Base-by-base conservation (phyloP, 2,113 vertebrate genomes). In the Mesitornis unicolor region DNA sequence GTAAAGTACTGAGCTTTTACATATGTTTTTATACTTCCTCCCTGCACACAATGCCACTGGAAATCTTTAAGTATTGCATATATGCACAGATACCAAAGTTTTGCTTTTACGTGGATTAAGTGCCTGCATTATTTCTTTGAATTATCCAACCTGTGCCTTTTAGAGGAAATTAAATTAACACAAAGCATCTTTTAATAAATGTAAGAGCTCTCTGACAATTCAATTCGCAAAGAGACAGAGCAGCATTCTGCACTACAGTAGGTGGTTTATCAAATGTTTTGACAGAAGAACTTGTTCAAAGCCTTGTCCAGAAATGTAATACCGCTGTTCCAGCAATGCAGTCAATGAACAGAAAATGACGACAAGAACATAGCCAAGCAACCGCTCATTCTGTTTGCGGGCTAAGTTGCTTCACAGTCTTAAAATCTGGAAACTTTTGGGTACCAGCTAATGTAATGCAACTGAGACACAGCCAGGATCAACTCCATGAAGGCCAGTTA, bases 121-220 rank as follows among this genome's bases (percentile, higher is more conserved):
- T 13, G n/a, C 24, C 76, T 67, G 54, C 38, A 47, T 18, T 43
- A 31, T 70, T 92, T 70, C 82, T 91, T 77, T 51, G 48, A 91
- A 71, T 56, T 54, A 75, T 13, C 11, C 65, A 87, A 65, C 36
- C 71, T 40, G 36, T n/a, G 10, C 36, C 82, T 69, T 53, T 61
- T 21, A 47, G 35, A 90, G 79, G 83, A 84, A 90, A 43, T 71
- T 29, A 70, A 74, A 87, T 84, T 87, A 92, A 79, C 36, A 68
- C 36, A 94, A 87, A 80, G 77, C 16, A 56, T 57, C 67, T 94
- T 95, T 96, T 80, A 89, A 93, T 89, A 78, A 59, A 16, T 38
- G 0, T 87, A 65, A 89, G 29, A 86, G 85, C 60, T 74, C 82
- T 56, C 71, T 6, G 31, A 75, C 56, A 90, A 86, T 50, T 84